Evolutionary conservation across 2,888 invertebrate genomes (phyloP).

Genomic region (Liodrosophila aerea): DNA sequence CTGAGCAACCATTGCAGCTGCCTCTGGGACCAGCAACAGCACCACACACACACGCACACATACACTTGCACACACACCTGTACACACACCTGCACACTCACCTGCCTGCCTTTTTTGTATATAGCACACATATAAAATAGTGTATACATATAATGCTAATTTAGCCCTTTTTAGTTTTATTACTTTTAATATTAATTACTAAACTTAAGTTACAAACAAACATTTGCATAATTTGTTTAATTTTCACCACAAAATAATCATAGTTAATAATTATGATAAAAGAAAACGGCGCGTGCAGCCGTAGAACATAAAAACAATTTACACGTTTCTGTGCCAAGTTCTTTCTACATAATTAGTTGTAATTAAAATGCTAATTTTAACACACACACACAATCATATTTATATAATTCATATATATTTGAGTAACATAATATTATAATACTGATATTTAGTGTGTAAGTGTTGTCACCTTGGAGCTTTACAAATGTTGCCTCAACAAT

Average conservation of each 20-base stretch:
- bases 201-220: too few relatives aligned
- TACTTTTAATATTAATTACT: too few relatives aligned
- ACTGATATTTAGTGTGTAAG: conserved; percentile 63
- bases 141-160: conserved; percentile 20
- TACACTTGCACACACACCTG: conserved; percentile 11
- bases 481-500: conserved; percentile 79
- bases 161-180: conserved; percentile 20
- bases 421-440: too few relatives aligned
- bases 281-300: conserved; percentile 72
- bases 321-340: conserved; percentile 73
- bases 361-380: conserved; percentile 30
- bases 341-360: conserved; percentile 60
- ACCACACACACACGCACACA: conserved; percentile 8
- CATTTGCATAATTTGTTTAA: too few relatives aligned
- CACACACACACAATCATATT: conserved; percentile 29
- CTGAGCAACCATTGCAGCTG: conserved; percentile 51
- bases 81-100: conserved; percentile 10
- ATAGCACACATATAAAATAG: conserved; percentile 51
- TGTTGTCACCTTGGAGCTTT: conserved; percentile 79
- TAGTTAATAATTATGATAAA: too few relatives aligned
- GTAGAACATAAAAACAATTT: conserved; percentile 60
- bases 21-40: conserved; percentile 47
- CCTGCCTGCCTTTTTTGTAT: conserved; percentile 33
- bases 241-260: too few relatives aligned
- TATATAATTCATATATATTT: conserved; percentile 6